Conservation (phyloP, 2,888 invertebrate genomes). For the Drosophila fungiperda region DNA sequence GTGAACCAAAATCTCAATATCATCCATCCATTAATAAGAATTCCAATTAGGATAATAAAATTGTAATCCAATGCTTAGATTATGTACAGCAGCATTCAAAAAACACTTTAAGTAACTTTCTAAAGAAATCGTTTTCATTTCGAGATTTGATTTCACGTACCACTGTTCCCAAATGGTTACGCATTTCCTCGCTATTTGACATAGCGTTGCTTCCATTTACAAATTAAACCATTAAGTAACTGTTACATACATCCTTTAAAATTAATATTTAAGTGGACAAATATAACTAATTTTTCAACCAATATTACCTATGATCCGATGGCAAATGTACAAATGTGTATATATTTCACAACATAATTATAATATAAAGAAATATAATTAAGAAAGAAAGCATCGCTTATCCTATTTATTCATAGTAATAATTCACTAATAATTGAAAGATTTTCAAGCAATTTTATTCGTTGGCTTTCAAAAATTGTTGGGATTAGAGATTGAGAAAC, state of each 20-base stretch:
- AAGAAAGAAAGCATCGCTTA: not conserved
- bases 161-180: not conserved
- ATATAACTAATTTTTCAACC: not conserved
- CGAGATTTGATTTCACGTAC: not conserved
- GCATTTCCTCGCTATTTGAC: not conserved
- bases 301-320: not conserved
- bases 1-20: not conserved
- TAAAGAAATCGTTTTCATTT: not conserved
- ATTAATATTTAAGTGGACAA: not conserved
- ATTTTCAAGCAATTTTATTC: slow-evolving; percentile 52
- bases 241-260: not conserved
- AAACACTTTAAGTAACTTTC: not conserved
- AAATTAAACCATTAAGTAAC: not conserved
- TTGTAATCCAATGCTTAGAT: too few relatives aligned
- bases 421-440: slow-evolving; percentile 66
- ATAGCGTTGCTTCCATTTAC: not conserved
- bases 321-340: not conserved
- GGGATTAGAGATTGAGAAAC: slow-evolving; percentile 32
- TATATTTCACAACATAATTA: not conserved
- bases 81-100: not conserved
- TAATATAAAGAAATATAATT: not conserved
- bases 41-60: too few relatives aligned
- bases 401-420: not conserved
- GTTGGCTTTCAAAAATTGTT: slow-evolving; percentile 29
- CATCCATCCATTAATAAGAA: not conserved